A percentile compares a stretch with the other conserved stretches of the same genome.
These are phyloP conservation scores for Idaea straminata DNA, from an alignment of 2,888 invertebrate genomes.

Conservation along the genomic window DNA sequence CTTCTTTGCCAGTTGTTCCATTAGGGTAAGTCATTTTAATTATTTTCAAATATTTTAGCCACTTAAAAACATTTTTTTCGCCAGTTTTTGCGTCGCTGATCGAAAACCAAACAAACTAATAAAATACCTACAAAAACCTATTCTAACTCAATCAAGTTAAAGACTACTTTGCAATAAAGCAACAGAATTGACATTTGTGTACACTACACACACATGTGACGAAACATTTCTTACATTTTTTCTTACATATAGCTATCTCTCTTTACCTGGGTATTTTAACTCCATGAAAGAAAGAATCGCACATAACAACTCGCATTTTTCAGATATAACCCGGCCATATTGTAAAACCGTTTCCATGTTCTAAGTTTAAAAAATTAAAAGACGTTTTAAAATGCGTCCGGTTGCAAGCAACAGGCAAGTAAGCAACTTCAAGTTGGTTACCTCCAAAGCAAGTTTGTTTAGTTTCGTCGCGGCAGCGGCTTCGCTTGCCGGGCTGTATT, in stretches of 20 bases:
- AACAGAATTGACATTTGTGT: slow-evolving; percentile 31
- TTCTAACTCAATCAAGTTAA: slow-evolving; percentile 11
- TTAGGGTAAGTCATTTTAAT: slow-evolving; percentile 48
- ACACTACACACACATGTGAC: slow-evolving; percentile 47
- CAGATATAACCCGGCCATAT: background rate
- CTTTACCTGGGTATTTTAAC: slow-evolving; percentile 21
- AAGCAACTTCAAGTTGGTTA: background rate
- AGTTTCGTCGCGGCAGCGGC: background rate
- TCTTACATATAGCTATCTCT: slow-evolving; percentile 7
- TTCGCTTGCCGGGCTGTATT: background rate
- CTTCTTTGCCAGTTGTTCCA: slow-evolving; percentile 35
- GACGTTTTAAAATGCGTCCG: background rate
- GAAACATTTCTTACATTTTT: background rate
- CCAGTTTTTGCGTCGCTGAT: slow-evolving; percentile 34
- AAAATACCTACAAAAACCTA: slow-evolving; percentile 39
- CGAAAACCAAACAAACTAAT: slow-evolving; percentile 31
- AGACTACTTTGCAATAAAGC: slow-evolving; percentile 27
- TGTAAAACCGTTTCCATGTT: background rate
- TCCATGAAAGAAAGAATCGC: slow-evolving; percentile 15
- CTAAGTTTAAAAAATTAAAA: background rate
- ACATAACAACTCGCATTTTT: background rate
- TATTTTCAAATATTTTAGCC: background rate
- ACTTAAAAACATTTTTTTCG: slow-evolving; percentile 11
- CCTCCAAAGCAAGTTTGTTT: background rate
- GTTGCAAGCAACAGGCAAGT: background rate